Conservation (phyloP, 2,888 invertebrate species). For the Hartigia nigra region DNA sequence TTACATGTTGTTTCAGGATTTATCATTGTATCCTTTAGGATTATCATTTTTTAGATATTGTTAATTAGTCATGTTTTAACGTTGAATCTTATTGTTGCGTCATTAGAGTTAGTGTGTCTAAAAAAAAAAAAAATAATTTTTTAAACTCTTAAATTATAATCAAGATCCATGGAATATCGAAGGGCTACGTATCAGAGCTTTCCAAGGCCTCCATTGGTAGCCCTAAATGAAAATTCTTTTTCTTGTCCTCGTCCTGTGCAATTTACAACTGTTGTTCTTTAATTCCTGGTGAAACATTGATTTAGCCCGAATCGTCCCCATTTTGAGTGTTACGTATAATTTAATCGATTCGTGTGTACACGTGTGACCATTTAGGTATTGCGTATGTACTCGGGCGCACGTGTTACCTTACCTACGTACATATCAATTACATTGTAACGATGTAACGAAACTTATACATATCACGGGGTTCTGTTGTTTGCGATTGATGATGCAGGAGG, state of each 20-base stretch:
- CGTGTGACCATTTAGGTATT: background rate
- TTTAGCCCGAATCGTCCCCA: background rate
- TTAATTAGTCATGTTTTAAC: background rate
- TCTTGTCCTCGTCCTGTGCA: background rate
- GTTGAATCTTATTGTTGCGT: background rate
- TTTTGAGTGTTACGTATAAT: background rate
- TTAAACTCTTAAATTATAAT: background rate
- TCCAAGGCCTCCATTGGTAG: too few relatives aligned
- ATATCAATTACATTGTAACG: slow-evolving; percentile 57
- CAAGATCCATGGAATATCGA: background rate
- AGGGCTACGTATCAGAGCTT: background rate
- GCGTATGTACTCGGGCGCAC: slow-evolving; percentile 8
- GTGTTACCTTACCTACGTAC: slow-evolving; percentile 31
- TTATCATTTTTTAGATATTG: background rate
- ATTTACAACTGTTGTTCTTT: background rate
- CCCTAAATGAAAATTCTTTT: too few relatives aligned
- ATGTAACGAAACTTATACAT: slow-evolving; percentile 53
- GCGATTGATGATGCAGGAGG: slow-evolving; percentile 27
- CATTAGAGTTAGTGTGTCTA: background rate
- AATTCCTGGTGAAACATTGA: background rate
- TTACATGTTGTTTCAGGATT: slow-evolving; percentile 1
- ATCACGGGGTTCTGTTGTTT: slow-evolving; percentile 55
- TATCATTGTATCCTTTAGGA: background rate
- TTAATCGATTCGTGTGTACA: background rate
- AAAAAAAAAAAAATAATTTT: background rate